Evolutionary conservation across 2,797 vertebrate species (phyloP).

Genomic region (Pelodytes ibericus): DNA sequence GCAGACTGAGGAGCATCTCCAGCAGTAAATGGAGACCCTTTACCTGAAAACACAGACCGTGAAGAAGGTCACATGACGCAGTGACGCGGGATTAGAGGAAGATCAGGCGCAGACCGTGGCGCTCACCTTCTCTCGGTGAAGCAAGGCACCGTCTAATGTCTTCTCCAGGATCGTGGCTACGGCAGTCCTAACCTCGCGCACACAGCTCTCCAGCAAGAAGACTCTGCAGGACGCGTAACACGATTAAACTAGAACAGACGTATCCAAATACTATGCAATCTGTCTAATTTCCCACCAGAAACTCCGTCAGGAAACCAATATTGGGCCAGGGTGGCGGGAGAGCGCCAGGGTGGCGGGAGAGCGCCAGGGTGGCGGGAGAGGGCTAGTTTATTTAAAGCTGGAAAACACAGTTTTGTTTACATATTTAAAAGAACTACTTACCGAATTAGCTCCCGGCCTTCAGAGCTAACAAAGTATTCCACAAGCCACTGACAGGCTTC

Average conservation of each 20-base stretch:
- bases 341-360: background rate
- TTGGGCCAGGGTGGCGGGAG: too few species aligned
- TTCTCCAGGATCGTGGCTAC: constrained; percentile 96
- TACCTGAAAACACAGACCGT: constrained; percentile 63
- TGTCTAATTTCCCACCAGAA: too few species aligned
- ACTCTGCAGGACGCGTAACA: constrained; percentile 75
- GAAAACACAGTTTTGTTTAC: too few species aligned
- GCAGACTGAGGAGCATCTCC: constrained; percentile 87
- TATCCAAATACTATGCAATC: too few species aligned
- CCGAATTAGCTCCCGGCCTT: constrained; percentile 94
- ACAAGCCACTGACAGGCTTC: constrained; percentile 96
- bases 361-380: too few species aligned
- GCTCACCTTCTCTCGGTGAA: constrained; percentile 85
- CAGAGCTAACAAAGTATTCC: constrained; percentile 89
- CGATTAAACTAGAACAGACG: too few species aligned
- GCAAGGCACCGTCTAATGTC: constrained; percentile 92
- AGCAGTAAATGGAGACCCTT: constrained; percentile 84
- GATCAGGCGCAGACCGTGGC: background rate
- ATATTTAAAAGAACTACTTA: too few species aligned
- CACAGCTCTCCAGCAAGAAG: constrained; percentile 90
- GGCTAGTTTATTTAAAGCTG: too few species aligned
- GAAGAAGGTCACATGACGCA: background rate
- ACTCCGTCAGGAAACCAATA: too few species aligned
- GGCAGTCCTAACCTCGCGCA: constrained; percentile 92
- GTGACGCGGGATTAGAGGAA: background rate